Evolutionary conservation across 2,888 invertebrate species (phyloP).

Genomic region (Sarcophaga carnaria): DNA sequence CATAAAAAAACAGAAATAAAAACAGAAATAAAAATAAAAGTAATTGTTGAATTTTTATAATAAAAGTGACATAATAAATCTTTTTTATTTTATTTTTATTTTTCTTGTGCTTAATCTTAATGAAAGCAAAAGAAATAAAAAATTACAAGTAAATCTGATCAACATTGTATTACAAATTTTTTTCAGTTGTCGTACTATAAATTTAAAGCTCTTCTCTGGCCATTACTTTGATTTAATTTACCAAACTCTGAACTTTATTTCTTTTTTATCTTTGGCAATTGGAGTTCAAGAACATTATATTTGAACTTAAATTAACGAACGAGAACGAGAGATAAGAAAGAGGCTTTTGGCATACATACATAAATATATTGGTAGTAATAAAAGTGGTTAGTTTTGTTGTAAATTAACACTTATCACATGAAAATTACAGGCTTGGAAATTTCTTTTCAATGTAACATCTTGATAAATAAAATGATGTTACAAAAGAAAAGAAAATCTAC

Average conservation of each 20-base stretch:
- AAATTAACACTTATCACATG: constrained; percentile 53
- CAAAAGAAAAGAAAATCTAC: neutral
- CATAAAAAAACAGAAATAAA: neutral
- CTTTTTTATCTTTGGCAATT: no score
- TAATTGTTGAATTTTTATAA: constrained; percentile 31
- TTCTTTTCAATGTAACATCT: constrained; percentile 53
- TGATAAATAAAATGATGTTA: constrained; percentile 46
- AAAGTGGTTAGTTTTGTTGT: constrained; percentile 27
- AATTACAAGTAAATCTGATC: no score
- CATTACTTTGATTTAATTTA: no score
- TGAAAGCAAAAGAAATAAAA: no score
- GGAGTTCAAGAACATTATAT: no score
- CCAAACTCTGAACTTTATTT: no score
- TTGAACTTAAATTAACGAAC: neutral
- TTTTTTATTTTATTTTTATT: neutral
- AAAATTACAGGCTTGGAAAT: constrained; percentile 55
- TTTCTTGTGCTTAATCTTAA: no score
- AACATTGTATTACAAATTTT: no score
- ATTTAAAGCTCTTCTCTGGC: no score
- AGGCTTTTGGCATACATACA: neutral
- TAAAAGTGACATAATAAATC: constrained; percentile 40
- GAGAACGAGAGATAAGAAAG: neutral
- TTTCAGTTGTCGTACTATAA: no score
- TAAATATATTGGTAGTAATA: constrained; percentile 19
- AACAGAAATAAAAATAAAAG: constrained; percentile 15